These are phyloP conservation scores for Drosophila histrio DNA, from an alignment of 2,888 invertebrate genomes.

Conservation along the genomic window DNA sequence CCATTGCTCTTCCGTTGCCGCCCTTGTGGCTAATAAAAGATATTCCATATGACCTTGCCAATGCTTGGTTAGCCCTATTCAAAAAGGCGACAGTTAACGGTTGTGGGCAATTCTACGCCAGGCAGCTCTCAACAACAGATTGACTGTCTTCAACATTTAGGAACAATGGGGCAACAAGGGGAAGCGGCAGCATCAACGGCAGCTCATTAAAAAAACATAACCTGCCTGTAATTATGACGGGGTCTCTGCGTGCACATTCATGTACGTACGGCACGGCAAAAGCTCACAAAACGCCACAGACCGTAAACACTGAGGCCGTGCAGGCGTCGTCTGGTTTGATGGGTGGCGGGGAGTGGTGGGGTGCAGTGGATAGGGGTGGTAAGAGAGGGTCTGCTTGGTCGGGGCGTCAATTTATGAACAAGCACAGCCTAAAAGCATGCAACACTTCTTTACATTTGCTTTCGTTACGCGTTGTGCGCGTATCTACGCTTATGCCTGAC, in stretches of 20 bases:
- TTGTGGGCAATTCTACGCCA: neutral
- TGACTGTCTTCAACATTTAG: conserved; percentile 8
- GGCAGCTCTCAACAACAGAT: conserved; percentile 16
- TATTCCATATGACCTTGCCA: conserved; percentile 26
- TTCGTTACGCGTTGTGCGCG: conserved; percentile 2
- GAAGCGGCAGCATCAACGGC: conserved; percentile 10
- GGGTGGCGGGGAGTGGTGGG: neutral
- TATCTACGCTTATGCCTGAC: conserved; percentile 3
- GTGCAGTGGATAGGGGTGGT: neutral
- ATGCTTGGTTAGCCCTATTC: neutral
- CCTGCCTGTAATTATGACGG: conserved; percentile 65
- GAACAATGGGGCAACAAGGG: neutral
- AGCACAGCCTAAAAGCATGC: conserved; percentile 66
- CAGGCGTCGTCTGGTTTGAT: conserved; percentile 1
- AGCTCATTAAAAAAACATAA: conserved; percentile 74
- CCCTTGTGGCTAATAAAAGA: conserved; percentile 32
- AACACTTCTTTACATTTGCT: conserved; percentile 60
- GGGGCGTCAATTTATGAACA: conserved; percentile 63
- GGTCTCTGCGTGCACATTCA: conserved; percentile 23
- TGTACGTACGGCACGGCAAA: neutral
- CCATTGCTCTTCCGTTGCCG: neutral
- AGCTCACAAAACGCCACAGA: conserved; percentile 21
- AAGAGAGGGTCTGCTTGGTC: neutral
- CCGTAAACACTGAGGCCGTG: conserved; percentile 29
- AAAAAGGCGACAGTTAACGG: conserved; percentile 16